Conservation (phyloP, 2,888 invertebrate genomes). For the Autographa pulchrina region DNA sequence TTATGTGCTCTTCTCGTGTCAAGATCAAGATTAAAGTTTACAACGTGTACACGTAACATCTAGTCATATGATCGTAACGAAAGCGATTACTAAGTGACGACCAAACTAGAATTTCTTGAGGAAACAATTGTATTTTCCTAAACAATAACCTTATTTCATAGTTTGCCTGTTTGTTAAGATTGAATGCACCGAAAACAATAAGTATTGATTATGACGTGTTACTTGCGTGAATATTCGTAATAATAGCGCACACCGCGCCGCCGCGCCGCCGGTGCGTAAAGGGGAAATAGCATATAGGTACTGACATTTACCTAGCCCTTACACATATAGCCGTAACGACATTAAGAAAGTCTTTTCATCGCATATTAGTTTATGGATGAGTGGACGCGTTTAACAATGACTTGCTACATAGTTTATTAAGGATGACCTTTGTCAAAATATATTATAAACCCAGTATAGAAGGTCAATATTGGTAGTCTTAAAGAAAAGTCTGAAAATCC, state of each 20-base stretch:
- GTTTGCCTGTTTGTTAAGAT: constrained; percentile 37
- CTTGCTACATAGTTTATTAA: not conserved
- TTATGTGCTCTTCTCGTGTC: constrained; percentile 1
- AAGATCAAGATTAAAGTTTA: constrained; percentile 4
- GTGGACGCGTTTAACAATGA: constrained; percentile 13
- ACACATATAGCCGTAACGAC: constrained; percentile 19
- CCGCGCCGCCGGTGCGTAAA: no score
- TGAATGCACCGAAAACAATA: constrained; percentile 33
- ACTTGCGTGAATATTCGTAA: constrained; percentile 19
- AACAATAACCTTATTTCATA: constrained; percentile 31
- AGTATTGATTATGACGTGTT: constrained; percentile 29
- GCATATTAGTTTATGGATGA: constrained; percentile 33
- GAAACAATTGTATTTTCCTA: constrained; percentile 24
- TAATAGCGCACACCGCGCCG: constrained; percentile 6
- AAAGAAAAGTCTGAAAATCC: no score
- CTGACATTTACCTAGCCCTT: constrained; percentile 39
- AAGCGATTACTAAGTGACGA: constrained; percentile 6
- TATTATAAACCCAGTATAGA: not conserved
- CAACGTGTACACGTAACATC: not conserved
- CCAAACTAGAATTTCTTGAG: constrained; percentile 14
- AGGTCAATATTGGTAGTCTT: no score
- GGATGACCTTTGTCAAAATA: not conserved
- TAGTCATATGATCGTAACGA: constrained; percentile 26
- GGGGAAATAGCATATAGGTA: constrained; percentile 16
- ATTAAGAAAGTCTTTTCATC: constrained; percentile 38